These are phyloP conservation scores for Petrosia ficiformis DNA, from an alignment of 37 sponge, comb jelly and placozoan species.

Conservation along the genomic window DNA sequence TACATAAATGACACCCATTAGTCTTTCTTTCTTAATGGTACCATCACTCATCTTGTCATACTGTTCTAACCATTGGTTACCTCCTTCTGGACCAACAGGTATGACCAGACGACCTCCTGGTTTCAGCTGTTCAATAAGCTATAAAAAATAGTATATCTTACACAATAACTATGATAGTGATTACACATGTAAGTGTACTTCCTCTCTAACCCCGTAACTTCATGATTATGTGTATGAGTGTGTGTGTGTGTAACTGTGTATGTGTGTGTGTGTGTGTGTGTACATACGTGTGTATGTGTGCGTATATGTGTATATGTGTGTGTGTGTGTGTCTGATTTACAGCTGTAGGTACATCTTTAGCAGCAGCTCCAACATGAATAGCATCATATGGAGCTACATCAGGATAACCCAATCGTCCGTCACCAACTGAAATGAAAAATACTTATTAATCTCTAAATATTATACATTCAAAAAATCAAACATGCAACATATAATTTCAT, in stretches of 20 bases:
- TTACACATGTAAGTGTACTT: not conserved
- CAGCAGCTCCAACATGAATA: conserved; percentile 99
- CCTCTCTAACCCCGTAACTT: not conserved
- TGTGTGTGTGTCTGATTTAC: conserved; percentile 11
- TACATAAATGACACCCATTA: conserved; percentile 96
- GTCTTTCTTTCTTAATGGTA: conserved; percentile 41
- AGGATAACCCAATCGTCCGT: conserved; percentile 86
- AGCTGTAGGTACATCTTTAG: conserved; percentile 72
- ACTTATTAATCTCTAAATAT: not conserved
- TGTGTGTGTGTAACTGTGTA: no score
- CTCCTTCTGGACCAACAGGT: conserved; percentile 92
- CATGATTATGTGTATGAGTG: not conserved
- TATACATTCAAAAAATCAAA: conserved; percentile 1
- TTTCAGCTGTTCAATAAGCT: conserved; percentile 84
- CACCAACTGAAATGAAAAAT: conserved; percentile 65
- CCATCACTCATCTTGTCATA: conserved; percentile 81
- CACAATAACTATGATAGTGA: not conserved
- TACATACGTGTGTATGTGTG: not conserved
- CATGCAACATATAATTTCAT: not conserved
- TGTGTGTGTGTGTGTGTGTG: conserved; percentile 6
- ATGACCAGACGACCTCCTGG: conserved; percentile 87
- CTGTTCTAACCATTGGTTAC: conserved; percentile 82
- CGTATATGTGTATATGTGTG: not conserved
- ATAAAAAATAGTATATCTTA: not conserved
- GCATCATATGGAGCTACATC: conserved; percentile 88